These are phyloP conservation scores for Oncorhynchus nerka DNA, from an alignment of 2,113 vertebrate genomes.

Conservation along the genomic window DNA sequence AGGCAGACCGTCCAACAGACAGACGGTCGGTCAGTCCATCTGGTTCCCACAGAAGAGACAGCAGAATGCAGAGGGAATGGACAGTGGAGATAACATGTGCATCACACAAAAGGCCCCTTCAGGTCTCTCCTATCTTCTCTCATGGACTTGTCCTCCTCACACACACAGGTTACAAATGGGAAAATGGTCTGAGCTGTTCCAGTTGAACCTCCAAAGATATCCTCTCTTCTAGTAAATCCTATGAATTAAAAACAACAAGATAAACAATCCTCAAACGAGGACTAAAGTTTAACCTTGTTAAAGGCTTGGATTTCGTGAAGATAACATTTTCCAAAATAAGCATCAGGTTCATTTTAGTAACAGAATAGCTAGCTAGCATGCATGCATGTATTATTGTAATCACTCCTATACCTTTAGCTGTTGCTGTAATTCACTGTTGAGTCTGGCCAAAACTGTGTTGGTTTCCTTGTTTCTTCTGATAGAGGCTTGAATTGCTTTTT, in stretches of 20 bases:
- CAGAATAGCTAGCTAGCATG: too few species aligned
- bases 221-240: constrained; percentile 98
- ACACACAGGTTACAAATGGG: constrained; percentile 77
- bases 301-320: too few species aligned
- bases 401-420: constrained; percentile 87
- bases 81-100: neutral
- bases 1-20: too few species aligned
- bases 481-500: constrained; percentile 97
- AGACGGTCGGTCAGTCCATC: too few species aligned
- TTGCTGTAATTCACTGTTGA: constrained; percentile 98
- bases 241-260: constrained; percentile 53
- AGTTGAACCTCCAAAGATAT: constrained; percentile 99
- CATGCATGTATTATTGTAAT: neutral
- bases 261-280: neutral
- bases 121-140: neutral
- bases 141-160: neutral
- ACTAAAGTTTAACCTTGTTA: neutral
- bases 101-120: neutral
- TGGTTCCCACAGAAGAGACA: neutral
- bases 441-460: constrained; percentile 95
- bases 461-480: constrained; percentile 99
- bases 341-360: too few species aligned
- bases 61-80: neutral
- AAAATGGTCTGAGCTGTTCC: constrained; percentile 99
- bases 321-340: too few species aligned